These are phyloP conservation scores for Solenopsis fugax DNA, from an alignment of 1,140 invertebrate species.

Conservation along the genomic window DNA sequence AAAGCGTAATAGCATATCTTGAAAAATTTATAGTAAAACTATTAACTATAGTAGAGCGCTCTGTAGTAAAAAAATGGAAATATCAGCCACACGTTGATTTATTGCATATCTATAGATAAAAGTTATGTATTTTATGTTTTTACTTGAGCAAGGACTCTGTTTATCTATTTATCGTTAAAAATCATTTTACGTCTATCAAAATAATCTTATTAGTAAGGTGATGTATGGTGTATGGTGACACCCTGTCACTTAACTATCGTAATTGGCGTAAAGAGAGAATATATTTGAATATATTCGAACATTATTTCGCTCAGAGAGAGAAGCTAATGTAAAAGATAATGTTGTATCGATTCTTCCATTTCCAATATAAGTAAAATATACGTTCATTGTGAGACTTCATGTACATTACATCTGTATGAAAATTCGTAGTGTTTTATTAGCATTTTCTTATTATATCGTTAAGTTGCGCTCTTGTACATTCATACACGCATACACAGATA, in stretches of 20 bases:
- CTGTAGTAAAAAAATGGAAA: background rate
- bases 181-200: conserved; percentile 13
- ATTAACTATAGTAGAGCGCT: background rate
- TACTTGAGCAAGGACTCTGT: conserved; percentile 10
- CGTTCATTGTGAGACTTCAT: background rate
- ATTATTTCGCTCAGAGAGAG: background rate
- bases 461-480: conserved; percentile 63
- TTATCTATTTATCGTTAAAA: conserved; percentile 20
- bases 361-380: conserved; percentile 3
- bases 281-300: background rate
- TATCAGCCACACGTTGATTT: background rate
- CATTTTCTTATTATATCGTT: conserved; percentile 66
- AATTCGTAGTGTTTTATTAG: conserved; percentile 65
- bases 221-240: background rate
- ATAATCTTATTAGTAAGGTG: background rate
- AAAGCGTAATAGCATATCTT: background rate
- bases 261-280: background rate
- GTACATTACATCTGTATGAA: conserved; percentile 70
- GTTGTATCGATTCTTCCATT: background rate
- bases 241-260: background rate
- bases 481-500: conserved; percentile 17
- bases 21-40: background rate
- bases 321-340: background rate
- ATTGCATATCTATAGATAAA: conserved; percentile 45
- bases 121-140: background rate